A percentile compares a stretch with the other conserved stretches of the same genome.
Evolutionary conservation across 2,797 vertebrate species (phyloP).

Genomic region (Syngnathus rostellatus): DNA sequence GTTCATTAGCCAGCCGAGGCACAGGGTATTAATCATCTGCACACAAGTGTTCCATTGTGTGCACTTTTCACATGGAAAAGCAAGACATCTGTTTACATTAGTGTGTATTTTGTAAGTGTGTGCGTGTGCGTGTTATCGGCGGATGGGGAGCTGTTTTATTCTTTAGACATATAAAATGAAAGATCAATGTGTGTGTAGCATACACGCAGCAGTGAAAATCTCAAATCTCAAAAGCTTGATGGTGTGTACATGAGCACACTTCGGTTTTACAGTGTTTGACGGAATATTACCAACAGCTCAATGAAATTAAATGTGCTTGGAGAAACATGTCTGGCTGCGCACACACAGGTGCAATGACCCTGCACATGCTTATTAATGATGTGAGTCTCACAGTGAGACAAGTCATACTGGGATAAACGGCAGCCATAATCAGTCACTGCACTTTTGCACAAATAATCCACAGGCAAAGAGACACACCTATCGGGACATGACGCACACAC

Average conservation of each 20-base stretch:
- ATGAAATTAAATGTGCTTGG: neutral
- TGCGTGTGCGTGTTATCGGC: neutral
- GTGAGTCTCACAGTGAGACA: neutral
- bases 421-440: neutral
- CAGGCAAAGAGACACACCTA: constrained; percentile 5
- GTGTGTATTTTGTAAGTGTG: neutral
- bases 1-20: neutral
- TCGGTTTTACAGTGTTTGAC: neutral
- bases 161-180: too few species aligned
- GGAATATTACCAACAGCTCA: neutral
- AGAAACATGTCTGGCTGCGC: neutral
- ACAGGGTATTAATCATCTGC: neutral
- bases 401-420: constrained; percentile 3
- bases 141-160: too few species aligned
- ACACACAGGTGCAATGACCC: constrained; percentile 1
- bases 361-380: neutral
- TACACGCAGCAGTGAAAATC: neutral
- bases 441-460: constrained; percentile 4
- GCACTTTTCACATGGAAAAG: neutral
- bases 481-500: constrained; percentile 3
- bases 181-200: neutral
- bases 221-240: neutral
- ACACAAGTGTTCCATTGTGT: neutral
- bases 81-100: neutral
- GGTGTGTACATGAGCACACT: neutral